phyloP scores from a whole-genome alignment of 2,797 vertebrate genomes.

The Liparis tanakae region DNA sequence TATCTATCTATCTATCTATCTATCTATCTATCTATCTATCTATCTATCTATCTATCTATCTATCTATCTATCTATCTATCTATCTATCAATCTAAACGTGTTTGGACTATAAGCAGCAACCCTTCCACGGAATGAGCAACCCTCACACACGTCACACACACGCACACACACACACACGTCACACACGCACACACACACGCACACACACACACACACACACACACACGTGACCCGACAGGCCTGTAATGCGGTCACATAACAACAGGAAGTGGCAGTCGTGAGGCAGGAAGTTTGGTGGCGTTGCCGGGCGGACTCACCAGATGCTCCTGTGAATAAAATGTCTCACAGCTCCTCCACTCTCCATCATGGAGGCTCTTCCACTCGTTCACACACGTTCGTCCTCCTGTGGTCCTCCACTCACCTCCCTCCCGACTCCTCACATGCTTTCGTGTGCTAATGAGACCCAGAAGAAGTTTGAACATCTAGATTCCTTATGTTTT shows the following conservation, averaged over 20 bases:
- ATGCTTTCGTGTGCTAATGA: constrained; percentile 30
- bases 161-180: constrained; percentile 25
- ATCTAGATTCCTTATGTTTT: background rate
- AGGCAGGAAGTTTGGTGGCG: constrained; percentile 68
- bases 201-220: constrained; percentile 14
- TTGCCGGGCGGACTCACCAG: constrained; percentile 61
- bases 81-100: too few relatives aligned
- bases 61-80: too few relatives aligned
- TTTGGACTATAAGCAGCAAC: constrained; percentile 32
- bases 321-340: constrained; percentile 63
- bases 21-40: too few relatives aligned
- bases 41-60: too few relatives aligned
- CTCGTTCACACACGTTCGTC: constrained; percentile 54
- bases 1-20: too few relatives aligned
- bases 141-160: constrained; percentile 25
- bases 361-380: constrained; percentile 39
- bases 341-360: constrained; percentile 8
- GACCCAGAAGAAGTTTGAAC: background rate
- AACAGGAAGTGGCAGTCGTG: constrained; percentile 72
- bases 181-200: constrained; percentile 5
- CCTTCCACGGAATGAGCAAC: constrained; percentile 4
- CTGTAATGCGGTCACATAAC: constrained; percentile 47
- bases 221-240: constrained; percentile 54
- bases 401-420: constrained; percentile 23
- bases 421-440: constrained; percentile 49